phyloP scores from a whole-genome alignment of 1,140 invertebrate genomes.

The Microplitis demolitor region DNA sequence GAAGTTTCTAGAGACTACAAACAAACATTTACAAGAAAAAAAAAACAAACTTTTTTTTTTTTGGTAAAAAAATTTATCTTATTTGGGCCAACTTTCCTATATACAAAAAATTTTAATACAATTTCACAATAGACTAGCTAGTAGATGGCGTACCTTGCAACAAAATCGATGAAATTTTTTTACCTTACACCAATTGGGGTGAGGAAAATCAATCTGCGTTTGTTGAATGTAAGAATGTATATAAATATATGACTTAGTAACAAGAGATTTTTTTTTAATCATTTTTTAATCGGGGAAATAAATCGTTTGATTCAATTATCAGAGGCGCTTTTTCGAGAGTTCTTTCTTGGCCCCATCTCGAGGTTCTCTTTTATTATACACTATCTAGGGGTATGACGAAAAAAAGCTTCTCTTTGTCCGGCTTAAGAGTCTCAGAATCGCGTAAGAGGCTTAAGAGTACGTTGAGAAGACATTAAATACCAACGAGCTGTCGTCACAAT shows the following conservation, averaged over 20 bases:
- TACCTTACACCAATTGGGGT: background rate
- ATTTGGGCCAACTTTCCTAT: no score
- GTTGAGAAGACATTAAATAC: slow-evolving; percentile 27
- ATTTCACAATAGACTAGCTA: no score
- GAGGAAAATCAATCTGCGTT: slow-evolving; percentile 54
- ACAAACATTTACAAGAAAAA: no score
- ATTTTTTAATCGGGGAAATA: slow-evolving; percentile 62
- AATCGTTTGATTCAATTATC: slow-evolving; percentile 64
- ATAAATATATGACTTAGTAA: slow-evolving; percentile 47
- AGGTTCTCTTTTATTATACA: background rate
- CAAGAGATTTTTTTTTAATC: slow-evolving; percentile 49
- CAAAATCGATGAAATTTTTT: no score
- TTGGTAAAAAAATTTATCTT: no score
- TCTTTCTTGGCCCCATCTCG: background rate
- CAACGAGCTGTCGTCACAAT: slow-evolving; percentile 10
- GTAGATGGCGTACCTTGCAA: no score
- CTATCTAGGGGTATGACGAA: slow-evolving; percentile 28
- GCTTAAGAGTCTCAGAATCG: slow-evolving; percentile 56
- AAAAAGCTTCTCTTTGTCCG: slow-evolving; percentile 56
- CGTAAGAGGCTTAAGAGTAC: slow-evolving; percentile 59
- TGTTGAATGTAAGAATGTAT: slow-evolving; percentile 34
- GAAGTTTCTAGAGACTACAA: no score
- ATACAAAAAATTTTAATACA: no score
- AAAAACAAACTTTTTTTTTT: no score
- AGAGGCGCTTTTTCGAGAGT: slow-evolving; percentile 40